Percentiles rank a stretch among this genome's conserved stretches.
These are phyloP conservation scores for Siniperca scherzeri DNA, from an alignment of 2,797 vertebrate species.

Conservation along the genomic window DNA sequence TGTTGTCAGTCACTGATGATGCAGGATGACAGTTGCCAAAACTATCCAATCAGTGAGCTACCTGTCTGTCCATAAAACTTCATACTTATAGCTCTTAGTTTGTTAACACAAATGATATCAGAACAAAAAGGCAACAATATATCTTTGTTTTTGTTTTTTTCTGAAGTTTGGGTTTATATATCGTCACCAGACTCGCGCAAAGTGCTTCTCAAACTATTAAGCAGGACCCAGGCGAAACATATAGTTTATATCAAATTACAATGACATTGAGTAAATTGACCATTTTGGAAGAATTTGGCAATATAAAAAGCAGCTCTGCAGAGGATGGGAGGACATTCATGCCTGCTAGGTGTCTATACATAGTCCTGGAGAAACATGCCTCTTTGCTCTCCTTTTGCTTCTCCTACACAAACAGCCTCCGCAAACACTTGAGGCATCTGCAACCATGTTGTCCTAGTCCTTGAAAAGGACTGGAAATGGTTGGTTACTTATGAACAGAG, in stretches of 20 bases:
- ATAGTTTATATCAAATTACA: neutral
- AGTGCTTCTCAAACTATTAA: neutral
- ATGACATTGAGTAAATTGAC: neutral
- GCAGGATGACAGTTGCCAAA: neutral
- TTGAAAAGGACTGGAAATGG: neutral
- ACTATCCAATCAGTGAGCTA: neutral
- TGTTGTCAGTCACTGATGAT: neutral
- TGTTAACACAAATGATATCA: neutral
- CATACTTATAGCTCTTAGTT: neutral
- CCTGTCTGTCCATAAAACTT: neutral
- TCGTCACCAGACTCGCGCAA: neutral
- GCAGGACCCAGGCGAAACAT: neutral
- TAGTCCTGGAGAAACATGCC: neutral
- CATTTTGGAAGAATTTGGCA: too few relatives aligned
- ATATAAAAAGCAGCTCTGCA: neutral
- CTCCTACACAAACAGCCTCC: neutral
- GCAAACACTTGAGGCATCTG: neutral
- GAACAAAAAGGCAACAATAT: neutral
- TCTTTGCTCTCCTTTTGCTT: neutral
- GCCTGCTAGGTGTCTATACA: neutral
- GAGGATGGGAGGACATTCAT: neutral
- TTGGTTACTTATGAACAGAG: constrained; percentile 7
- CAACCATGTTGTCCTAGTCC: neutral
- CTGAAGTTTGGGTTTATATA: neutral
- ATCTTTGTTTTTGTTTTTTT: too few relatives aligned